Conservation (phyloP, 2,888 invertebrate genomes). For the Diachrysia chrysitis region DNA sequence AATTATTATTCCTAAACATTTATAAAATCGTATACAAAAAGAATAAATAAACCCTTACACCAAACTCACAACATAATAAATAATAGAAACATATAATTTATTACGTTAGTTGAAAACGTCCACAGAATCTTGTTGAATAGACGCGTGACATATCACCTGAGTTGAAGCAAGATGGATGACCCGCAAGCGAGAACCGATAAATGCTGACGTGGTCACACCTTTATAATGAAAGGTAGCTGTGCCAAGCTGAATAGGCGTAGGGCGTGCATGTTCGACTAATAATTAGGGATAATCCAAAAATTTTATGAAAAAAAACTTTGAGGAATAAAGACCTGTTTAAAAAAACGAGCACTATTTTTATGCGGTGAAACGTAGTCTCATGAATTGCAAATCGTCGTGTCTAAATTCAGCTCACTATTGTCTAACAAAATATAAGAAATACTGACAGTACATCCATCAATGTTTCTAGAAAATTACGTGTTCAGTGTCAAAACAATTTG, state of each 20-base stretch:
- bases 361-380: too few relatives aligned
- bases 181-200: conserved; percentile 51
- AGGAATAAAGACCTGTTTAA: too few relatives aligned
- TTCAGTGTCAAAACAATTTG: too few relatives aligned
- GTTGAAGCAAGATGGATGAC: conserved; percentile 61
- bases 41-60: conserved; percentile 20
- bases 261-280: neutral
- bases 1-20: too few relatives aligned
- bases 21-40: too few relatives aligned
- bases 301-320: too few relatives aligned
- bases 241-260: conserved; percentile 44
- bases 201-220: conserved; percentile 57
- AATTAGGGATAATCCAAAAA: conserved; percentile 11
- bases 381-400: too few relatives aligned
- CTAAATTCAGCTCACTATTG: too few relatives aligned
- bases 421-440: too few relatives aligned
- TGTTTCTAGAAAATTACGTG: too few relatives aligned
- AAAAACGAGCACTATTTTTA: too few relatives aligned
- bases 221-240: conserved; percentile 56
- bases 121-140: conserved; percentile 52
- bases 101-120: conserved; percentile 48
- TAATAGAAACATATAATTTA: conserved; percentile 51
- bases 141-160: conserved; percentile 54
- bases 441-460: too few relatives aligned
- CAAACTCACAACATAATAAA: conserved; percentile 27